Percentiles rank a stretch among this genome's conserved stretches.
Evolutionary conservation across 2,113 vertebrate genomes (phyloP).

Genomic region (Sander lucioperca): DNA sequence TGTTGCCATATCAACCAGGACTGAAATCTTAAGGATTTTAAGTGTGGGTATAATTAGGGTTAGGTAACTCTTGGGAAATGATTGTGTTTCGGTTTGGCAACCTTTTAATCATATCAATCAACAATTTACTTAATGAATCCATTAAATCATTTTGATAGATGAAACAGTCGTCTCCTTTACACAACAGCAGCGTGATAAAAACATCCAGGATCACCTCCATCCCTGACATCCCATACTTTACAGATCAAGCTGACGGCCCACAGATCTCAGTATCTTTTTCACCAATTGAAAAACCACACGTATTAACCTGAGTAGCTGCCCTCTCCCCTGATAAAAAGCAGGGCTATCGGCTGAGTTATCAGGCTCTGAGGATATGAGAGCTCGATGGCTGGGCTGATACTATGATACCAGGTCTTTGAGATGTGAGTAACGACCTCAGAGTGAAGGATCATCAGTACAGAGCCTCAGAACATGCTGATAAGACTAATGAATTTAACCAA

Average conservation of each 20-base stretch:
- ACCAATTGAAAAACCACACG: slow-evolving; percentile 80
- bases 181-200: background rate
- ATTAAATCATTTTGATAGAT: slow-evolving; percentile 10
- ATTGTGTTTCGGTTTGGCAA: background rate
- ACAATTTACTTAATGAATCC: slow-evolving; percentile 44
- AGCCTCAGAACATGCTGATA: slow-evolving; percentile 60
- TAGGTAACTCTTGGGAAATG: background rate
- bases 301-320: slow-evolving; percentile 74
- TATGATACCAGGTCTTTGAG: slow-evolving; percentile 50
- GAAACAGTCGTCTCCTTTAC: background rate
- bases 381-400: slow-evolving; percentile 61
- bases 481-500: slow-evolving; percentile 69
- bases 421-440: slow-evolving; percentile 54
- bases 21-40: background rate
- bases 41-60: background rate
- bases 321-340: slow-evolving; percentile 28
- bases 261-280: slow-evolving; percentile 77
- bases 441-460: slow-evolving; percentile 45
- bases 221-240: background rate
- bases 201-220: background rate
- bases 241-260: slow-evolving; percentile 58
- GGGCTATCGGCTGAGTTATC: slow-evolving; percentile 46
- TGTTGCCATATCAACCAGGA: background rate
- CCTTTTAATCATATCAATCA: background rate
- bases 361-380: slow-evolving; percentile 68